Evolutionary conservation across 2,888 invertebrate genomes (phyloP), one percentile per base, ranked within the genome.

Genomic region (Acronicta alni): DNA sequence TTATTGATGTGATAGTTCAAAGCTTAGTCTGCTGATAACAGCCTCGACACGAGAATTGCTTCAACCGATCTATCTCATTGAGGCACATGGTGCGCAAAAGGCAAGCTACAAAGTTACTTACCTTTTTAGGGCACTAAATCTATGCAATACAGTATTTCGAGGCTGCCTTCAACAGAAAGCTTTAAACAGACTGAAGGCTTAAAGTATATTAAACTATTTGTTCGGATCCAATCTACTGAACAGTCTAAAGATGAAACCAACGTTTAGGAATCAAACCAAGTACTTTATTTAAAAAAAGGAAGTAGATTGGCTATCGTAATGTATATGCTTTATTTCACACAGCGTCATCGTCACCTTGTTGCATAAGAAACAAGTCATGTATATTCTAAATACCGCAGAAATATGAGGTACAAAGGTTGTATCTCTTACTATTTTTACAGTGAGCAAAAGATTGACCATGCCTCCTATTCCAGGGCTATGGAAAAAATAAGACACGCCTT

Each of bases 401-500:
- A 15, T 10, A 26, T 12, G 5, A 2, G 5, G 10, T 15, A 32
- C 14, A 15, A 39, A 26, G 18, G 23, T 44, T 32, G 12, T 23
- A 64, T 48, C 18, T 42, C 32, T 16, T 9, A 26, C 3, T 15
- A 45, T n/a, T 26, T 10, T 30, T 18, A 37, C 10, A 37, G 45
- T 63, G 67, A 65, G 56, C 46, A 56, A 70, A 56, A 16, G 0
- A 43, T 51, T 39, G 38, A 39, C 42, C 57, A 37, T 42, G n/a
- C n/a, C n/a, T 10, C 16, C 17, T 53, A 38, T 35, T 41, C n/a
- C 6, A 48, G 60, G 68, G 67, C 51, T 52, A 53, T 26, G 41
- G 41, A 49, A 9, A 68, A 64, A 77, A 73, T 49, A 70, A 75
- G 35, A 75, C 67, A 59, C 18, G 26, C 42, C 41, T 60, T 58